Evolutionary conservation across 2,797 vertebrate genomes (phyloP), one percentile per base, ranked within the genome.

Genomic region (Sarcoramphus papa): DNA sequence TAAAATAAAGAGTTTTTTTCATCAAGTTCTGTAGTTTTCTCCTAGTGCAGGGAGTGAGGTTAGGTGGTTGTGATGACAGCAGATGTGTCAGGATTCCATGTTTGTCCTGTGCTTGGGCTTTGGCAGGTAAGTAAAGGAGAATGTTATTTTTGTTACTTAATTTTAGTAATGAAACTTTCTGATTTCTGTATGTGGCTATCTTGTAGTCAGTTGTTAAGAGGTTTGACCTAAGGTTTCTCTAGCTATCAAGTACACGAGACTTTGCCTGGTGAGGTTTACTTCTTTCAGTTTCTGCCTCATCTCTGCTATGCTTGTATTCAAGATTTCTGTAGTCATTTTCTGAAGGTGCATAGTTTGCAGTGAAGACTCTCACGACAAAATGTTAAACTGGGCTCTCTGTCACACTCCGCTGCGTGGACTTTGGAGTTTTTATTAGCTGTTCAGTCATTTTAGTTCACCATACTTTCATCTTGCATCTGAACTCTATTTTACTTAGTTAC

Each of bases 91-190:
- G 90, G 50, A 89, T 94, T 92, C 86, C 35, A 2, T 90, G 31
- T 91, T 89, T 94, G 53, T 80, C 75, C 47, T 78, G 2, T 68
- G 31, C 37, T 82, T 92, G 83, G 43, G 28, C 59, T 93, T 70
- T 85, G 45, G 12, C 60, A 88, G 75, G 93, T 95, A 91, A 96
- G 92, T 95, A 68, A 91, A 92, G n/a, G 70, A 85, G 33, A 95
- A 41, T 2, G 1, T 57, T 33, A 31, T 64, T 79, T 95, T 78
- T 68, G 18, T 60, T 70, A 37, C 14, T 54, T 45, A 74, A 65
- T 56, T 70, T 31, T 48, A 31, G 28, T 72, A 64, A 37, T 90
- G 3, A 60, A 84, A 35, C 7, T 35, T 76, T 9, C 43, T 50
- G 4, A 41, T 59, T 76, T 88, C 23, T 70, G 2, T 92, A 24